These are phyloP conservation scores for Ageneiosus marmoratus DNA, from an alignment of 2,113 vertebrate genomes.

Conservation along the genomic window DNA sequence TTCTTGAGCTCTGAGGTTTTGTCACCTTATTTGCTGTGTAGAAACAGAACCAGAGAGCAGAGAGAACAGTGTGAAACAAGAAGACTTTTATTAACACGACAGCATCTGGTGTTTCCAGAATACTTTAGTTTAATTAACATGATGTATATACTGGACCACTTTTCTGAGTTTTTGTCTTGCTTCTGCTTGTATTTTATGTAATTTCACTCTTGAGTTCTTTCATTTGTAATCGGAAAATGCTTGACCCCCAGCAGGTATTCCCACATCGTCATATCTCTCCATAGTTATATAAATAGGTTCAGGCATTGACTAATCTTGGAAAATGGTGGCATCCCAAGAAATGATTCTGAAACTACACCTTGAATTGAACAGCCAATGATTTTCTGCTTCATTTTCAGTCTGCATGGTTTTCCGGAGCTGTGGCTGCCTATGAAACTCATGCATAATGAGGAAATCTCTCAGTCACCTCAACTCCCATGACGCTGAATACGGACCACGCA, in stretches of 20 bases:
- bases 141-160: not conserved
- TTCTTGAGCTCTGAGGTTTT: conserved; percentile 44
- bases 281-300: not conserved
- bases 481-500: conserved; percentile 5
- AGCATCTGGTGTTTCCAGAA: not conserved
- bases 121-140: not conserved
- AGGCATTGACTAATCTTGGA: not conserved
- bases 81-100: not conserved
- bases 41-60: not conserved
- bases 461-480: conserved; percentile 30
- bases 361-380: conserved; percentile 1
- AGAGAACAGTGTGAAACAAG: not conserved
- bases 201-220: not conserved
- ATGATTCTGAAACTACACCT: conserved; percentile 31
- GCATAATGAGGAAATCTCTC: conserved; percentile 13
- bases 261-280: conserved; percentile 20
- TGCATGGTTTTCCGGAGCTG: conserved; percentile 23
- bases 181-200: not conserved
- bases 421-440: conserved; percentile 12
- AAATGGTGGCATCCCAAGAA: not conserved
- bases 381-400: conserved; percentile 29
- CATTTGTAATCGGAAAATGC: not conserved
- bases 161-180: not conserved
- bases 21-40: not conserved
- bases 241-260: not conserved